Base-by-base conservation (phyloP, 2,113 vertebrate species). In the Panthera tigris region DNA sequence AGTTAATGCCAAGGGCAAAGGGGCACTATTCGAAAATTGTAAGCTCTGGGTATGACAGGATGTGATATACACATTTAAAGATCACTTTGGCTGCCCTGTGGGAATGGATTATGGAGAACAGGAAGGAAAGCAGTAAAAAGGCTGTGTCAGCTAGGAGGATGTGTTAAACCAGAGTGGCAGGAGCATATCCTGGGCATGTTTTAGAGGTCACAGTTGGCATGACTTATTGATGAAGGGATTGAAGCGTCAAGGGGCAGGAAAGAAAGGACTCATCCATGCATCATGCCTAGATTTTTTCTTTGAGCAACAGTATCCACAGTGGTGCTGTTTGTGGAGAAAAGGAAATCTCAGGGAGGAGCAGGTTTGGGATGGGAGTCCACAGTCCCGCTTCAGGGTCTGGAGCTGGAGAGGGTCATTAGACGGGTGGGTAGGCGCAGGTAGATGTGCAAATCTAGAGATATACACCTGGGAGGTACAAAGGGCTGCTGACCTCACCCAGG, bases 241-340 rank as follows among this genome's bases (percentile, higher is more conserved):
- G 15, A 41, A 39, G n/a, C 29, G 15, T 29, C 31, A 50, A 41
- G 33, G 6, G 36, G 3, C 9, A 11, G 6, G n/a, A 57, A 83
- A 79, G 29, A 69, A 31, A 61, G 18, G 82, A 63, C 33, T 50
- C 15, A 0, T 1, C 1, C 31, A 0, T 2, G 1, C 31, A 36
- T 10, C 48, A 7, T 19, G 48, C 29, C 48, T 33, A 31, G 36
- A 39, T 65, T 82, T 82, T 89, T 39, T 45, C 27, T 45, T 83
- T 39, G 1, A 50, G n/a, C 41, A 21, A 23, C 21, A 33, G 2
- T 31, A 13, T 4, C 33, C 39, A 57, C 8, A 15, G 3, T 0
- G 1, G 66, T 57, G 11, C 4, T 13, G 1, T 66, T 19, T 9
- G 7, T 2, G 50, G 61, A 66, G 61, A 39, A 25, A 21, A 84